Evolutionary conservation across 2,113 vertebrate species (phyloP).

Genomic region (Chelonoidis abingdonii): DNA sequence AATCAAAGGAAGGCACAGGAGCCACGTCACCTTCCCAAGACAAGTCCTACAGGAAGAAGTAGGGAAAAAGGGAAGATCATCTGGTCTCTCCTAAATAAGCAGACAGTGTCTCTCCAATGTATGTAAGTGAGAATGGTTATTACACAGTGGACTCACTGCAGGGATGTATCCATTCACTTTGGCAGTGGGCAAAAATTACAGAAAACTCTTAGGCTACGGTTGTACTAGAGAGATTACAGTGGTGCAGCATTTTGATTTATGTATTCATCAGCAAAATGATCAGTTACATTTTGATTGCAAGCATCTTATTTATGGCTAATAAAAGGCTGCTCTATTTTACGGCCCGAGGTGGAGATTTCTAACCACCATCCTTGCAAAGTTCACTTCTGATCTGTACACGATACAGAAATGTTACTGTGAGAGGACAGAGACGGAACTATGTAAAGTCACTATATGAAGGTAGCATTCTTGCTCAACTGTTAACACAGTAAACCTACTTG

Average conservation of each 20-base stretch:
- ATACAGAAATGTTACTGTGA: neutral
- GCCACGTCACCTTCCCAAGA: neutral
- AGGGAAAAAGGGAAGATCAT: neutral
- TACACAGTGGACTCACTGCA: neutral
- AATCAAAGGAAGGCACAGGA: neutral
- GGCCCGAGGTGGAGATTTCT: no score
- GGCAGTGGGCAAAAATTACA: neutral
- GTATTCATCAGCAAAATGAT: neutral
- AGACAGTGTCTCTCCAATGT: neutral
- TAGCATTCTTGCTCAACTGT: neutral
- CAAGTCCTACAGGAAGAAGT: neutral
- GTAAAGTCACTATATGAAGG: neutral
- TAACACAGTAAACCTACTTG: neutral
- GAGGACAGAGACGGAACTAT: neutral
- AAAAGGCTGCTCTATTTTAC: neutral
- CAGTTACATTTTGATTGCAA: neutral
- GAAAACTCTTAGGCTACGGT: neutral
- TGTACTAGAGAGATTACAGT: no score
- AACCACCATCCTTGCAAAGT: neutral
- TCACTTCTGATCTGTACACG: neutral
- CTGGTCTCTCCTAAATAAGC: neutral
- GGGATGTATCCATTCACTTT: neutral
- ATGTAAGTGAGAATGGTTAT: neutral
- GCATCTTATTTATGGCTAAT: neutral
- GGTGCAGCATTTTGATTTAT: no score